Conservation (phyloP, 2,888 invertebrate species). For the Drosophila dives region DNA sequence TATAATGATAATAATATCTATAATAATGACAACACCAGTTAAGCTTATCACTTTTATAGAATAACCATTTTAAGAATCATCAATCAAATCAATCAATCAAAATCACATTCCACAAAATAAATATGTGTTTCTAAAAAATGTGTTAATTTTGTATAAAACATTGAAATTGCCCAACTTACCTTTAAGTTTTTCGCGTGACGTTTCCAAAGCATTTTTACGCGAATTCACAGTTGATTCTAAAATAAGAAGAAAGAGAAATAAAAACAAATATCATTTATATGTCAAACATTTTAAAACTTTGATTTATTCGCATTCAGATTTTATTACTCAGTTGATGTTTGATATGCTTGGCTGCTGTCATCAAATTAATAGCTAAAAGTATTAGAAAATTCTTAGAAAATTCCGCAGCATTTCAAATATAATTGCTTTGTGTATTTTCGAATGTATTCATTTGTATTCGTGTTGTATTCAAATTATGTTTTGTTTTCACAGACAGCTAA, state of each 20-base stretch:
- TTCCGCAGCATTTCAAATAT: not conserved
- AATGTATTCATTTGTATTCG: slow-evolving; percentile 1
- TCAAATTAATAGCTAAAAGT: not conserved
- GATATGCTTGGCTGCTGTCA: not conserved
- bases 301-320: not conserved
- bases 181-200: slow-evolving; percentile 75
- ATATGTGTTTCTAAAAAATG: not conserved
- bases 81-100: slow-evolving; percentile 23
- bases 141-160: not conserved
- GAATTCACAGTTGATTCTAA: slow-evolving; percentile 80
- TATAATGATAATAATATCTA: no score
- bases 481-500: slow-evolving; percentile 1
- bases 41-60: no score
- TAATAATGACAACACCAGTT: no score
- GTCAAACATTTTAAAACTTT: not conserved
- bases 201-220: slow-evolving; percentile 76
- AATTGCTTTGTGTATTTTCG: not conserved
- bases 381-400: not conserved
- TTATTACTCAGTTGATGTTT: not conserved
- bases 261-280: slow-evolving; percentile 3
- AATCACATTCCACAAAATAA: slow-evolving; percentile 4
- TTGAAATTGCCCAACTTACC: slow-evolving; percentile 54
- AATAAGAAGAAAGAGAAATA: slow-evolving; percentile 28
- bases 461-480: slow-evolving; percentile 1
- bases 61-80: not conserved